A percentile compares a stretch with the other conserved stretches of the same genome.
Conservation (phyloP, 2,888 invertebrate species). For the Silvanus unidentatus region DNA sequence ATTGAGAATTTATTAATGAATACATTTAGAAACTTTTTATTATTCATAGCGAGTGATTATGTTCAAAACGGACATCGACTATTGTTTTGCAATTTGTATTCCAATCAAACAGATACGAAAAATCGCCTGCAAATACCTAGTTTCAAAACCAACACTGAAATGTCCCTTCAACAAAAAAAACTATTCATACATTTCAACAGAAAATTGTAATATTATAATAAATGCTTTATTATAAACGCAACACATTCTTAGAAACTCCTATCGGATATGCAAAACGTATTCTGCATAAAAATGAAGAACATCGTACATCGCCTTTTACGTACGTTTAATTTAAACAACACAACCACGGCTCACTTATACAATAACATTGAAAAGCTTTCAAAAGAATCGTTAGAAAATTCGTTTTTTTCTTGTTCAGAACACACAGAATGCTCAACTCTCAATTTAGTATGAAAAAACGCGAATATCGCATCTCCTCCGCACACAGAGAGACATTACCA, state of each 20-base stretch:
- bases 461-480: too few relatives aligned
- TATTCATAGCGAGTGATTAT: slow-evolving; percentile 21
- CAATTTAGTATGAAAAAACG: too few relatives aligned
- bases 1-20: slow-evolving; percentile 18
- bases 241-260: slow-evolving; percentile 33
- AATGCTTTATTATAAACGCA: slow-evolving; percentile 22
- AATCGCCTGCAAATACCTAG: slow-evolving; percentile 16
- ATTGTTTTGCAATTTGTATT: slow-evolving; percentile 29
- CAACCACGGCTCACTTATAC: neutral
- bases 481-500: slow-evolving; percentile 28
- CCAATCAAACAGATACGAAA: slow-evolving; percentile 14
- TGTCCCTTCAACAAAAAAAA: too few relatives aligned
- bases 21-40: slow-evolving; percentile 19
- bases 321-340: slow-evolving; percentile 2
- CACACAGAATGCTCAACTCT: too few relatives aligned
- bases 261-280: slow-evolving; percentile 39
- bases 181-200: too few relatives aligned
- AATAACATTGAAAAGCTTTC: too few relatives aligned
- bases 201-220: slow-evolving; percentile 11
- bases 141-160: neutral
- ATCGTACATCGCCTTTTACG: slow-evolving; percentile 25
- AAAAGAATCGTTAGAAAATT: too few relatives aligned
- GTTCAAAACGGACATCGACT: slow-evolving; percentile 25
- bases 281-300: slow-evolving; percentile 34
- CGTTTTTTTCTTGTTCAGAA: too few relatives aligned